These are phyloP conservation scores for Acrocephalus scirpaceus DNA, from an alignment of 2,797 vertebrate species.

Conservation along the genomic window DNA sequence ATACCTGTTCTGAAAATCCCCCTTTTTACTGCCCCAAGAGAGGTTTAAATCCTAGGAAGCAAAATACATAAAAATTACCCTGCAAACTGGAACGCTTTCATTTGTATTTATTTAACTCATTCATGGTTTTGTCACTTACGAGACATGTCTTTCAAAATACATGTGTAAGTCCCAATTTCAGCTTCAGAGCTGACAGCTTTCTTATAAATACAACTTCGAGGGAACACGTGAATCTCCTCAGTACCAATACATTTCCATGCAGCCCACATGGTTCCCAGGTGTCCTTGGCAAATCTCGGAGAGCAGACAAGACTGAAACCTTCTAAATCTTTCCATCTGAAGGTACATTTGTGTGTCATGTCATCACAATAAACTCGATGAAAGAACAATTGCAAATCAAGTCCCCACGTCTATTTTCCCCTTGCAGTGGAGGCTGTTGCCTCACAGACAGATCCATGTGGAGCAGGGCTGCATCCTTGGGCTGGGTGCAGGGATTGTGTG, in stretches of 20 bases:
- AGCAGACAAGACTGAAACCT: slow-evolving; percentile 14
- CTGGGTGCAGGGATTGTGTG: not conserved
- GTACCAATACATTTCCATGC: slow-evolving; percentile 49
- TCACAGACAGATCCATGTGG: not conserved
- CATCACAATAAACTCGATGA: slow-evolving; percentile 43
- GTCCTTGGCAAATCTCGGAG: slow-evolving; percentile 37
- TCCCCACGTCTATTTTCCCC: slow-evolving; percentile 49
- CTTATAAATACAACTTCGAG: slow-evolving; percentile 63
- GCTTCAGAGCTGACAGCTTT: slow-evolving; percentile 66
- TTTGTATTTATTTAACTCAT: slow-evolving; percentile 72
- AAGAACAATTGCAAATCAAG: slow-evolving; percentile 59
- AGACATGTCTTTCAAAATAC: slow-evolving; percentile 71
- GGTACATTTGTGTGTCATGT: slow-evolving; percentile 22
- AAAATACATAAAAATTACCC: slow-evolving; percentile 33
- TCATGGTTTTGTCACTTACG: slow-evolving; percentile 70
- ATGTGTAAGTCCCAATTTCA: slow-evolving; percentile 65
- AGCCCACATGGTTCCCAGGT: slow-evolving; percentile 52
- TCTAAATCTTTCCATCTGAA: not conserved
- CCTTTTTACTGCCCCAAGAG: not conserved
- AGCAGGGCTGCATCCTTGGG: not conserved
- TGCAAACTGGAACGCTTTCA: slow-evolving; percentile 52
- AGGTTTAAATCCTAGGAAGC: not conserved
- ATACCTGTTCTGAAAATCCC: not conserved
- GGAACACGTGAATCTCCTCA: slow-evolving; percentile 57
- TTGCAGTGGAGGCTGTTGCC: not conserved